Base-by-base conservation (phyloP, 35 echinoderm and acorn worm species). In the Chiridota heheva region DNA sequence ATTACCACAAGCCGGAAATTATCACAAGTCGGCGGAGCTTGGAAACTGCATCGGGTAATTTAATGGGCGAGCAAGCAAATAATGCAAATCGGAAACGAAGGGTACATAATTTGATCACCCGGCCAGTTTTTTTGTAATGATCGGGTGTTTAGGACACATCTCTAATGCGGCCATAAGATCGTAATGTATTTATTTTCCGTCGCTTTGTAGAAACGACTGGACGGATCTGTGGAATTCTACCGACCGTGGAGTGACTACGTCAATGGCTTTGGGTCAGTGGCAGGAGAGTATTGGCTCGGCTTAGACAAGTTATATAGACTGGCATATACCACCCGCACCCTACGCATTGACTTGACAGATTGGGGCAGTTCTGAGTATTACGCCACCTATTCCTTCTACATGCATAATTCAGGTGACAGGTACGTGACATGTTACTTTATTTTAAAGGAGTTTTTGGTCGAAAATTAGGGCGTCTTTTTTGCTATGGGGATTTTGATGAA, bases 201-300 rank as follows among this genome's bases (percentile, higher is more conserved):
- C 30, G 15, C 40, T 22, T n/a, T 7, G 3, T 44, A 72, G 69
- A 72, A 72, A 72, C 69, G 69, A 12, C 49, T 72, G 12, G 69
- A 72, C 22, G 69, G 69, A n/a, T 86, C 70, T 36, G n/a, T 43
- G 33, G 61, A 81, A 0, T 91, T 91, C 76, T 86, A 91, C 44
- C 82, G 60, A 13, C 28, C 73, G 4, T 91, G 89, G 89, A 76
- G 71, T 39, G 89, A 91, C 66, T 91, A 91, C 57, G 76, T 81
- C 44, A 91, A 81, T 73, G 89, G 89, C 25, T 91, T 91, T 86
- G 89, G 89, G 43, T 86, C 82, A 17, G 31, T 86, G 7, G 48
- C 39, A 55, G 89, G 76, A 25, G 89, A 91, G 75, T 91, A 73
- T 46, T 91, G 89, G 89, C 44, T 91, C 31, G 89, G 88, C 18